phyloP scores from a whole-genome alignment of 2,888 invertebrate species.

The Leucophora obtusa region DNA sequence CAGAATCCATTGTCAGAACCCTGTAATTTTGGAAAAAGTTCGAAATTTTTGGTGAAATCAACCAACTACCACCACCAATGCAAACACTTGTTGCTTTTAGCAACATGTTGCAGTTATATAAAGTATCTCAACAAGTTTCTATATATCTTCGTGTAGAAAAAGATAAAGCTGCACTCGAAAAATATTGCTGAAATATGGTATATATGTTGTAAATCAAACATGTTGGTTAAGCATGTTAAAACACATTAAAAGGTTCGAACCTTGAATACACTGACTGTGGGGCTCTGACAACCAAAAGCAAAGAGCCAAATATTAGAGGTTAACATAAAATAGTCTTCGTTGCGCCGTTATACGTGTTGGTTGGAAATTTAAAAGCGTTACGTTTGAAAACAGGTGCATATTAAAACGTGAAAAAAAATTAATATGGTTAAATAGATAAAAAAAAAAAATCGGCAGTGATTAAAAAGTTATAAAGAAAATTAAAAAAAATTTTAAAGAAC shows the following conservation, averaged over 20 bases:
- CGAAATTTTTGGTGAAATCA: no score
- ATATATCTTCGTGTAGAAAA: neutral
- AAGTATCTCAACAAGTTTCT: neutral
- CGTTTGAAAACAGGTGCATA: slow-evolving; percentile 33
- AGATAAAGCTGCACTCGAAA: neutral
- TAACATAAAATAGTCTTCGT: slow-evolving; percentile 60
- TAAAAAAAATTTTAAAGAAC: neutral
- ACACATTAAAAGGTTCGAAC: slow-evolving; percentile 40
- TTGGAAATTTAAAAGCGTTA: slow-evolving; percentile 36
- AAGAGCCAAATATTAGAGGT: slow-evolving; percentile 59
- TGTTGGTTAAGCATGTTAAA: slow-evolving; percentile 28
- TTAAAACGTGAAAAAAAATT: neutral
- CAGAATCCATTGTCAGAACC: no score
- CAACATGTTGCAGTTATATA: slow-evolving; percentile 25
- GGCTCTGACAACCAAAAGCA: slow-evolving; percentile 26
- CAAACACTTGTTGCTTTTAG: slow-evolving; percentile 41
- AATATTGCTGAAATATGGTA: neutral
- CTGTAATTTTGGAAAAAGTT: no score
- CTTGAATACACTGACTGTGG: neutral
- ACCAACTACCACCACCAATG: no score
- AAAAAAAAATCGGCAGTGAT: neutral
- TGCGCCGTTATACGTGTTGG: slow-evolving; percentile 62
- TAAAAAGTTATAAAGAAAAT: slow-evolving; percentile 7
- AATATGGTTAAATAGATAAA: neutral
- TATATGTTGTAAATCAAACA: slow-evolving; percentile 28